phyloP scores from a whole-genome alignment of 1,140 invertebrate genomes.

The Batillaria attramentaria region DNA sequence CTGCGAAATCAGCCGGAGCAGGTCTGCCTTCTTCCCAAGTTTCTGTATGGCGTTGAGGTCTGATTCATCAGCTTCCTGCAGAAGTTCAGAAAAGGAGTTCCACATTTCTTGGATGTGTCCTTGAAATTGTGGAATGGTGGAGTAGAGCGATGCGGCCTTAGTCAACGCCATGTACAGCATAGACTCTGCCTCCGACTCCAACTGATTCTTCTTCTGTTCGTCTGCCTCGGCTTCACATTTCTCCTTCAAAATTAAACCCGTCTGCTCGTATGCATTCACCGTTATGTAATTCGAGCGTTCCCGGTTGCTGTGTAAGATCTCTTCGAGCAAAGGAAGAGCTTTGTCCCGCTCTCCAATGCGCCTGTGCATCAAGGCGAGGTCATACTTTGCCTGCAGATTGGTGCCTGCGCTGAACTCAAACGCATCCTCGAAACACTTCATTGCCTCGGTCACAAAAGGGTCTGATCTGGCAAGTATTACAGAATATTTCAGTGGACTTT shows the following conservation, averaged over 20 bases:
- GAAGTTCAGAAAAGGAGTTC: slow-evolving; percentile 13
- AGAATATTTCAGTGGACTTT: not conserved
- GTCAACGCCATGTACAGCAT: slow-evolving; percentile 4
- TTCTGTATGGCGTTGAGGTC: not conserved
- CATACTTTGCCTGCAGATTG: not conserved
- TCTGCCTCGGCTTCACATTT: not conserved
- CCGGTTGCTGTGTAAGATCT: no score
- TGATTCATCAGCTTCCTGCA: not conserved
- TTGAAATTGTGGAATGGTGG: not conserved
- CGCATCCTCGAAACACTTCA: not conserved
- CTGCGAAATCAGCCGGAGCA: not conserved
- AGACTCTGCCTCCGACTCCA: not conserved
- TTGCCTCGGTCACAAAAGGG: not conserved
- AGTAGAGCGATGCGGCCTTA: not conserved
- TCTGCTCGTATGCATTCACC: no score
- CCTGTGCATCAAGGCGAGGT: not conserved
- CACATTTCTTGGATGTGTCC: not conserved
- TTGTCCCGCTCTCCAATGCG: not conserved
- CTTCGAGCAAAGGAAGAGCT: no score
- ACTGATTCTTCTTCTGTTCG: not conserved
- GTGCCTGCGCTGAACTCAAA: not conserved
- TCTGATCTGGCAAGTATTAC: not conserved
- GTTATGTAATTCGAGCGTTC: no score
- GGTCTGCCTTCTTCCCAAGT: not conserved
- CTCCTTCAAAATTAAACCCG: not conserved